Evolutionary conservation across 2,113 vertebrate species (phyloP), one percentile per base, ranked within the genome.

Genomic region (Syngnathoides biaculeatus): DNA sequence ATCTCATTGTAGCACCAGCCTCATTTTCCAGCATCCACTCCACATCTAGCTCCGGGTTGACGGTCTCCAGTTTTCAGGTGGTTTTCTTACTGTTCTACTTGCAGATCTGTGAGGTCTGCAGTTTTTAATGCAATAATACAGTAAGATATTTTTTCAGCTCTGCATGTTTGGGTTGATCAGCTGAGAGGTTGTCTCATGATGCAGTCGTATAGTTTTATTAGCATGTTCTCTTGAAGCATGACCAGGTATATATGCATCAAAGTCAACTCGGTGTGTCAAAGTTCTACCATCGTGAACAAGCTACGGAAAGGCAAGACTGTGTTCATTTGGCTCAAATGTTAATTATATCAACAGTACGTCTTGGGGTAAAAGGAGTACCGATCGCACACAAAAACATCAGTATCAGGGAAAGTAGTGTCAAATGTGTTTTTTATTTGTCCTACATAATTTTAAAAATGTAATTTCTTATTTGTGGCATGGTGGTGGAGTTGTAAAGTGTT

Each of bases 1-100:
- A 9, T 48, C n/a, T 60, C 59, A 57, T 38, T 67, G 45, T 84
- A 89, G 82, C 65, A 0, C 0, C 67, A 60, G 55, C 69, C 68
- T 65, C 65, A 15, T 82, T 83, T 73, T 77, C 66, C 43, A 9
- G 63, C 7, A 58, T 13, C 67, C 35, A 11, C 47, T 81, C 83
- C 38, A 2, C 64, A 9, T 73, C 76, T 7, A 69, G 27, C 43
- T 81, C 65, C 48, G 89, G 86, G 0, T 64, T 55, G 61, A 55
- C 73, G 64, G 63, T 66, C 14, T 78, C 47, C 65, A 52, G 45
- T 56, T 69, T 65, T 22, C 40, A 20, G 27, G 70, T 65, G 0
- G 1, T 75, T 68, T 78, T 72, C 1, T 64, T 68, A 0, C 63
- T 50, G 10, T 68, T 38, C 57, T 78, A 14, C 59, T 75, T 56